Evolutionary conservation across 2,797 vertebrate genomes (phyloP), one percentile per base, ranked within the genome.

Genomic region (Eremophila alpestris): DNA sequence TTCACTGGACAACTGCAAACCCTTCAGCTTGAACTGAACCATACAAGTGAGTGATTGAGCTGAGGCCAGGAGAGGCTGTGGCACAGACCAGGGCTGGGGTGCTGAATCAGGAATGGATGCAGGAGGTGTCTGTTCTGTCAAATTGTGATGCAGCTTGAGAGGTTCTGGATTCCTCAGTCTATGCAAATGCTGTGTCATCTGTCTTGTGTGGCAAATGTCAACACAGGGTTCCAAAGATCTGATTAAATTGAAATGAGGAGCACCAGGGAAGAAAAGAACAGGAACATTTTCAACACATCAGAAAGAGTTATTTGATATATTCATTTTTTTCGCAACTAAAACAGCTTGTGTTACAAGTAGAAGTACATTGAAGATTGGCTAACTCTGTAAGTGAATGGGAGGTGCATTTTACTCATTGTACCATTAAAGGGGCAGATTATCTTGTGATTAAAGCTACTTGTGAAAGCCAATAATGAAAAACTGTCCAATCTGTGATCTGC

Each of bases 381-480:
- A 74, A 8, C 5, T 49, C 26, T 88, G 5, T 36, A 62, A n/a
- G 19, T 77, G 40, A 76, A 87, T 16, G 20, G 23, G 43, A 67
- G 5, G 7, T 23, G 49, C 3, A 15, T 63, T 60, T 80, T 19
- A 74, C 17, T 32, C 36, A 29, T 34, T 10, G 2, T 56, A 29
- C 6, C 13, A 21, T 4, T 16, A 87, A 67, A 49, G 19, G 5
- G 2, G 3, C 2, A 82, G 36, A 55, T 79, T 55, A 46, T n/a
- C 4, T 68, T 0, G 0, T 45, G 10, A 26, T 41, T 67, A 67
- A 63, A 68, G 1, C 5, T 51, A 27, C 27, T 16, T 73, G 2
- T 34, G 58, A 58, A 48, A 54, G 6, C 4, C 16, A 49, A 45
- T 22, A 73, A 18, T 4, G 67, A 90, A 84, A 79, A 16, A 21